These are phyloP conservation scores for Drosophila bunnanda DNA, from an alignment of 2,888 invertebrate species.

Conservation along the genomic window DNA sequence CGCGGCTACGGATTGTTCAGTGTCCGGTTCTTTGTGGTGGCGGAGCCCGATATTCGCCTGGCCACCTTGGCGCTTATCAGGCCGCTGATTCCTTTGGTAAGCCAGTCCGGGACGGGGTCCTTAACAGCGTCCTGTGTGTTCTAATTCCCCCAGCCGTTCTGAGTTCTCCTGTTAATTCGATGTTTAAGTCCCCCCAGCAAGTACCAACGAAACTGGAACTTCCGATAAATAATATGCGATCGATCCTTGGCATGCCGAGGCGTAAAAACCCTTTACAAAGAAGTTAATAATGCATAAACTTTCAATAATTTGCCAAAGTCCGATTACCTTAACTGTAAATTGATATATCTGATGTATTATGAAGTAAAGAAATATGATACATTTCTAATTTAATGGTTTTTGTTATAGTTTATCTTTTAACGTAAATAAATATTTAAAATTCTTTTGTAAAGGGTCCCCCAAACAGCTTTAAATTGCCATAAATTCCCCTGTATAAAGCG, in stretches of 20 bases:
- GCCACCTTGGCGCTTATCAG: constrained; percentile 82
- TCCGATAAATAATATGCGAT: neutral
- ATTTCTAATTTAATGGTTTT: too few species aligned
- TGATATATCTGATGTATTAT: too few species aligned
- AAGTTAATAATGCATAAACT: neutral
- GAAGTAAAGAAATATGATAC: too few species aligned
- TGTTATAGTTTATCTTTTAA: too few species aligned
- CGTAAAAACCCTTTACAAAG: constrained; percentile 14
- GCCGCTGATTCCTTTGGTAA: constrained; percentile 83
- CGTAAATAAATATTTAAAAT: neutral
- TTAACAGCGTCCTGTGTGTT: constrained; percentile 16
- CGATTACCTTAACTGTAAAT: neutral
- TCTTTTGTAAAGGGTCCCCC: constrained; percentile 22
- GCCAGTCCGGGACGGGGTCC: constrained; percentile 55
- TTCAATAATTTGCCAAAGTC: neutral
- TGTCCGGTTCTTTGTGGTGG: constrained; percentile 81
- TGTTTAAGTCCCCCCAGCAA: constrained; percentile 67
- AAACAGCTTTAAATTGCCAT: constrained; percentile 2
- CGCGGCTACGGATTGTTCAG: constrained; percentile 79
- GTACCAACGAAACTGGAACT: constrained; percentile 11
- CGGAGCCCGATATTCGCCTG: constrained; percentile 81
- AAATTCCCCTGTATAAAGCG: constrained; percentile 67
- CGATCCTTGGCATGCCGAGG: constrained; percentile 20
- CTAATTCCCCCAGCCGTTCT: constrained; percentile 32
- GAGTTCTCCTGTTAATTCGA: constrained; percentile 49